Conservation (phyloP, 2,113 vertebrate genomes). For the Polypterus senegalus region DNA sequence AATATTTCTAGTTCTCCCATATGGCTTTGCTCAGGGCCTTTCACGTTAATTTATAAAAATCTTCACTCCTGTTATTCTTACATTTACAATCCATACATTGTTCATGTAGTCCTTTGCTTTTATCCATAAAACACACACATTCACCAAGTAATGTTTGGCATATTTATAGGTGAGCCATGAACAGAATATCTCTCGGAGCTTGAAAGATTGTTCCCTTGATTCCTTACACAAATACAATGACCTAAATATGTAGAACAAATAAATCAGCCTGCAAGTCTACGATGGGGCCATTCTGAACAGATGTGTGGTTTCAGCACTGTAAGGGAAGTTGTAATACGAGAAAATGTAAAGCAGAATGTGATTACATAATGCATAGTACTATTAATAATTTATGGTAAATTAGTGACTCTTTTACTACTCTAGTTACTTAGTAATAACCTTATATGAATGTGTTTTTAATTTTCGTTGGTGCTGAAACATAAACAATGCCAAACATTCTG, state of each 20-base stretch:
- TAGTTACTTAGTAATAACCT: too few relatives aligned
- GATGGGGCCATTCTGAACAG: conserved; percentile 21
- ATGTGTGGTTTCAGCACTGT: conserved; percentile 34
- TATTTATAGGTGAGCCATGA: conserved; percentile 56
- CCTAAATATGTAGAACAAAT: conserved; percentile 29
- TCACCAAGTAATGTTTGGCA: conserved; percentile 48
- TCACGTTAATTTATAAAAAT: conserved; percentile 31
- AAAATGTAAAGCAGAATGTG: too few relatives aligned
- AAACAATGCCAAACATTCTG: too few relatives aligned
- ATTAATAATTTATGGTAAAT: too few relatives aligned
- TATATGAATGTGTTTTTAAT: too few relatives aligned
- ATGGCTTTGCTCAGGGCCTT: too few relatives aligned
- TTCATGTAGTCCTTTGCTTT: conserved; percentile 21
- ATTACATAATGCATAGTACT: too few relatives aligned
- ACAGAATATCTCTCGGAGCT: conserved; percentile 41
- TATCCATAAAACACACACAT: too few relatives aligned
- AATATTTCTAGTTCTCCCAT: too few relatives aligned
- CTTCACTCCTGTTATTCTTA: background rate
- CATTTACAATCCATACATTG: conserved; percentile 1
- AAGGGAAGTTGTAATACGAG: background rate
- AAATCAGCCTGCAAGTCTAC: conserved; percentile 34
- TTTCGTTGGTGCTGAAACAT: too few relatives aligned
- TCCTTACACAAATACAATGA: conserved; percentile 52
- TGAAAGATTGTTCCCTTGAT: conserved; percentile 53
- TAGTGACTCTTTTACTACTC: too few relatives aligned